Evolutionary conservation across 2,113 vertebrate genomes (phyloP).

Genomic region (Hymenochirus boettgeri): DNA sequence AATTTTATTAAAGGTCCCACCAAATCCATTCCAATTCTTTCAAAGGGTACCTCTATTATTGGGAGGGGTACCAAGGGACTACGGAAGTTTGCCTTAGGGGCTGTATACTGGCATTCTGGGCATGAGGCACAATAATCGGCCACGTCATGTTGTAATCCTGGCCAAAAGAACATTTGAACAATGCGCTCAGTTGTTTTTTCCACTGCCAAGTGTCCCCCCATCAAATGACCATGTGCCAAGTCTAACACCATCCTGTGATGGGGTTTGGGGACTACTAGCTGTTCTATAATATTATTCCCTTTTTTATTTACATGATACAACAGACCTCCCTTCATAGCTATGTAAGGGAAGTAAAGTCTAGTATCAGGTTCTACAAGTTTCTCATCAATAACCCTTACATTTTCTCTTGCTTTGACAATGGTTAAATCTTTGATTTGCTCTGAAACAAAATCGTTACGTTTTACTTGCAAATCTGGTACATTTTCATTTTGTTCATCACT

Average conservation of each 20-base stretch:
- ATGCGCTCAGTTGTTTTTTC: neutral
- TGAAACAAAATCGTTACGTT: neutral
- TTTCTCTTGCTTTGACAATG: neutral
- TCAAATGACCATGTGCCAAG: neutral
- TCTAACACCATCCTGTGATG: neutral
- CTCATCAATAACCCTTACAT: neutral
- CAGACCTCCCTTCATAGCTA: neutral
- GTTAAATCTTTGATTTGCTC: neutral
- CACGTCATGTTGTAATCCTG: neutral
- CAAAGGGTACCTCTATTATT: too few species aligned
- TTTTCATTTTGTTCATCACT: neutral
- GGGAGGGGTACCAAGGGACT: too few species aligned
- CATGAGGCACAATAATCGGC: neutral
- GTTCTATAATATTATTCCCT: neutral
- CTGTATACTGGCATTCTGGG: neutral
- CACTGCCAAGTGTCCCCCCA: neutral
- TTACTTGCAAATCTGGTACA: neutral
- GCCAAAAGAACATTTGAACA: neutral
- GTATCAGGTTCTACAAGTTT: neutral
- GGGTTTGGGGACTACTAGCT: neutral
- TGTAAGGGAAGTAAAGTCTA: neutral
- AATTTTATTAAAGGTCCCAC: too few species aligned
- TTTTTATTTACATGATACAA: neutral
- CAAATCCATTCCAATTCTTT: too few species aligned
- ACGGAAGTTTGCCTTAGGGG: neutral